These are phyloP conservation scores for Julus scanicus DNA, from an alignment of 2,888 invertebrate genomes.

Conservation along the genomic window DNA sequence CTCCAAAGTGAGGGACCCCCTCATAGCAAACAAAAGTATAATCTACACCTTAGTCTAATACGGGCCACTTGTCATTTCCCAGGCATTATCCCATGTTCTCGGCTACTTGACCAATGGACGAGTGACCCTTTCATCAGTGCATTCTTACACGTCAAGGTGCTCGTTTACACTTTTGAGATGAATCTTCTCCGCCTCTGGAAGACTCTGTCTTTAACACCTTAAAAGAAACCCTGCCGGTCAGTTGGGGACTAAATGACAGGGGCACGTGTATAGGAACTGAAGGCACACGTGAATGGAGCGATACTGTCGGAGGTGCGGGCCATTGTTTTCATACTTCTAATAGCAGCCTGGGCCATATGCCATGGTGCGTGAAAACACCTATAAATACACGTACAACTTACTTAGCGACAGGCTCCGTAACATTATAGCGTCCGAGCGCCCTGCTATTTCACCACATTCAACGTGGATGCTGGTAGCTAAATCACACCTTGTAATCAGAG, in stretches of 20 bases:
- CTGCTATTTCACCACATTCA: neutral
- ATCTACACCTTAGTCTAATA: conserved; percentile 3
- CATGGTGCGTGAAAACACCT: neutral
- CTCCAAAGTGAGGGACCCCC: neutral
- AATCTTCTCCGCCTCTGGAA: neutral
- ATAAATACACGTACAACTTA: neutral
- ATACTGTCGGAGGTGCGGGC: neutral
- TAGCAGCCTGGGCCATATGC: neutral
- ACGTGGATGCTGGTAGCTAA: neutral
- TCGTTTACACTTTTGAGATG: neutral
- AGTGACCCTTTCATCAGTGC: neutral
- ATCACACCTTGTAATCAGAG: neutral
- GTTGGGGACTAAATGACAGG: neutral
- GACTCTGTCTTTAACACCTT: neutral
- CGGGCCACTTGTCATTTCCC: neutral
- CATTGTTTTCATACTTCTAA: neutral
- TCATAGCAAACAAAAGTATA: neutral
- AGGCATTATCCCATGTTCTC: conserved; percentile 5
- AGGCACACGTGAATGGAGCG: neutral
- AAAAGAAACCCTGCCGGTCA: neutral
- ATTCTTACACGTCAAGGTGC: neutral
- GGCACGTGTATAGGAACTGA: neutral
- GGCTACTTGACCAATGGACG: neutral
- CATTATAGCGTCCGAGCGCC: neutral
- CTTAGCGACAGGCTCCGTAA: neutral